Evolutionary conservation across 2,888 invertebrate species (phyloP).

Genomic region (Drosophila incognita): DNA sequence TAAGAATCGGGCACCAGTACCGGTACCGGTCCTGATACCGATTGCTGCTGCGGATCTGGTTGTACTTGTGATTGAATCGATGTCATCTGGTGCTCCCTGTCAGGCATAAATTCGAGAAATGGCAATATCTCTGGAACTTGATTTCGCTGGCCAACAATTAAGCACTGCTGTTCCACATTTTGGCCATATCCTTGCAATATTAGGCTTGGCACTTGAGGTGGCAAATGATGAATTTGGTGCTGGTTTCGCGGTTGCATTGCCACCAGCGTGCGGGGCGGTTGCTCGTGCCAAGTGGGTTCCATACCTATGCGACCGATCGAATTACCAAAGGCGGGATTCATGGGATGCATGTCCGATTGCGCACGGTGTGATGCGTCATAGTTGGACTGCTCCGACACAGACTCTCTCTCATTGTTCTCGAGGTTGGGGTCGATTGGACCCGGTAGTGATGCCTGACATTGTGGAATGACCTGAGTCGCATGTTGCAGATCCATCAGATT

Average conservation of each 20-base stretch:
- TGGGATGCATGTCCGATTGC: conserved; percentile 4
- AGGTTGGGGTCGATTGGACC: neutral
- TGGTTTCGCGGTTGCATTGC: neutral
- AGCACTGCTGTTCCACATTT: neutral
- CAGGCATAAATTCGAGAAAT: no score
- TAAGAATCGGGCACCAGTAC: no score
- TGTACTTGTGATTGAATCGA: no score
- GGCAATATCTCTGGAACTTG: neutral
- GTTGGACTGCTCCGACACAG: neutral
- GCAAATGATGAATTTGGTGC: neutral
- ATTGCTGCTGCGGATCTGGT: neutral
- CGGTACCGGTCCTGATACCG: neutral
- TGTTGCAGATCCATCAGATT: conserved; percentile 32
- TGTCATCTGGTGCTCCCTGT: no score
- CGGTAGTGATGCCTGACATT: neutral
- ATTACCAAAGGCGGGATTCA: neutral
- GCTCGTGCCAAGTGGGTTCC: neutral
- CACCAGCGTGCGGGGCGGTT: neutral
- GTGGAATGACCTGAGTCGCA: conserved; percentile 19
- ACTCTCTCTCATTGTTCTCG: neutral
- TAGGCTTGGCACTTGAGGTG: neutral
- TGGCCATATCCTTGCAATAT: neutral
- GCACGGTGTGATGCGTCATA: neutral
- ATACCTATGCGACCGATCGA: neutral
- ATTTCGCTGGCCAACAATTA: neutral